These are phyloP conservation scores for Naja naja DNA, from an alignment of 2,113 vertebrate species.

Conservation along the genomic window DNA sequence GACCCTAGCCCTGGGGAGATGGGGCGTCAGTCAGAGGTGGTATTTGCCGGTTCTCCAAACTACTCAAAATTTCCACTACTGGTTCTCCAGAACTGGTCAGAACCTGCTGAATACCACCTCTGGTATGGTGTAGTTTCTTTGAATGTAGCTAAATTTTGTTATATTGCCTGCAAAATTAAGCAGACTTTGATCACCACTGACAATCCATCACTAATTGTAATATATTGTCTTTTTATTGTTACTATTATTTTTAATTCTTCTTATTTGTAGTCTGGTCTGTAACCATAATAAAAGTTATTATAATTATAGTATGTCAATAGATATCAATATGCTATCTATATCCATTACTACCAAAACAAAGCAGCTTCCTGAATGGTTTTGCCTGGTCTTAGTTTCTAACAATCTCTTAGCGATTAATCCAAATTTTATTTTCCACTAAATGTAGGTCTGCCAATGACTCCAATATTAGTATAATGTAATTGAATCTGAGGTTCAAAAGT, in stretches of 20 bases:
- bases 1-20: too few relatives aligned
- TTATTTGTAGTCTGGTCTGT: neutral
- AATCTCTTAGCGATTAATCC: conserved; percentile 9
- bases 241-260: neutral
- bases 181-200: neutral
- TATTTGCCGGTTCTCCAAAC: too few relatives aligned
- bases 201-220: neutral
- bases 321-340: neutral
- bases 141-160: neutral
- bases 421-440: conserved; percentile 40
- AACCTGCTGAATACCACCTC: too few relatives aligned
- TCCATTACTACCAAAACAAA: neutral
- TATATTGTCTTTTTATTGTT: neutral
- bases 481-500: conserved; percentile 28
- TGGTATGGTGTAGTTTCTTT: neutral
- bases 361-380: neutral
- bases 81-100: too few relatives aligned
- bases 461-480: conserved; percentile 21
- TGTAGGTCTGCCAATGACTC: conserved; percentile 26
- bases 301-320: neutral
- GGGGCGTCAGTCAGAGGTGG: too few relatives aligned
- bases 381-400: neutral
- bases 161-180: neutral
- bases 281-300: neutral
- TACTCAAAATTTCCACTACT: too few relatives aligned